Base-by-base conservation (phyloP, 2,113 vertebrate genomes). In the Lepisosteus oculatus region DNA sequence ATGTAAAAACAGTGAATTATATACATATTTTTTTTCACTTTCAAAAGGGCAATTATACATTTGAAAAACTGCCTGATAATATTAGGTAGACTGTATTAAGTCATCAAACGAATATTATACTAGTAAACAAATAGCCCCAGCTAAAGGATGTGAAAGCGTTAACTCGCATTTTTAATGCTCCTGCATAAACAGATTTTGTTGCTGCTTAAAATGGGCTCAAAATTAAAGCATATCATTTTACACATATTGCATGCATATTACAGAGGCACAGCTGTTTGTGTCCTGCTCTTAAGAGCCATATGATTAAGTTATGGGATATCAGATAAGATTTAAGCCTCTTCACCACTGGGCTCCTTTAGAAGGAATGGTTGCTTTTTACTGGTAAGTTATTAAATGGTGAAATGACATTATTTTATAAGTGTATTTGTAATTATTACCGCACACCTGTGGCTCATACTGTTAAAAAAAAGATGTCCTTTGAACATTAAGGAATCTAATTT, bases 291-390 rank as follows among this genome's bases (percentile, higher is more conserved):
- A 98, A 98, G 95, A 99, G 96, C 96, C 95, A 95, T 95, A 94
- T 95, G 97, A 99, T 99, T 98, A 95, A 98, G 96, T 99, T 98
- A 99, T 95, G 94, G 94, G 93, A 91, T 96, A 96, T 95, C 96
- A 92, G 95, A 95, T 96, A 95, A 89, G 88, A 96, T 96, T 94
- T 83, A 79, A 86, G 92, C 92, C 84, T 92, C 78, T 81, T 85
- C 87, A 89, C 90, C 81, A 93, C 89, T 94, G 89, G 88, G 88
- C 87, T 90, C 90, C 86, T 88, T 89, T 82, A 61, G 56, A 83
- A 92, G 91, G 90, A 88, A 90, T 75, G 65, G 89, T 90, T 86
- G 93, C 93, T 95, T 97, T 96, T 96, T 94, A 93, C 93, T 88
- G 95, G 94, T 95, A 95, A 96, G 94, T 95, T 95, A 95, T 97